Evolutionary conservation across 2,113 vertebrate species (phyloP), one percentile per base, ranked within the genome.

Genomic region (Pelodiscus sinensis): DNA sequence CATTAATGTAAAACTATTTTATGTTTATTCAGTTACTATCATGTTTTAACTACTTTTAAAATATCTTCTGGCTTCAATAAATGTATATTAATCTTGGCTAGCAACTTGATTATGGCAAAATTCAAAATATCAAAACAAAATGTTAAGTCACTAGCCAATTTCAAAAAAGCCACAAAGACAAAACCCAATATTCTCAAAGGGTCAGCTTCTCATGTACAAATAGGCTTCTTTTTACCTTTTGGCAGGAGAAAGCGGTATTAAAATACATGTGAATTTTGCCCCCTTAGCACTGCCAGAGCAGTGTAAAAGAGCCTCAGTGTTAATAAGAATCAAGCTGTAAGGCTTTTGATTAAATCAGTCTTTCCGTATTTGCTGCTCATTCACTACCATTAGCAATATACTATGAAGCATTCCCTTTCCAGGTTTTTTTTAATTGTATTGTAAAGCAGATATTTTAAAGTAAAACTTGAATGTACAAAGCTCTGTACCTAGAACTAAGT

Each of bases 401-500:
- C 58, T 68, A 13, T 81, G 56, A 38, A 60, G 22, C 54, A 19
- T 57, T 90, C 60, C 15, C 14, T 58, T 82, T 60, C 44, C 58
- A 35, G 82, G 12, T 29, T 58, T 14, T 31, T 27, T 24, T 10
- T 7, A 62, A 29, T 52, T 78, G 79, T 51, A 84, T 91, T 92
- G 90, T 57, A 81, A 77, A 86, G 35, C 68, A 84, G 58, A 38
- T 38, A 38, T 73, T 22, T 73, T 73, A 73, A 38, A 77, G 35
- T 71, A 71, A 77, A 77, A 89, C 31, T 9, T 38, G 0, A 3
- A 90, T 50, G 44, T 77, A 24, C 6, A 57, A 81, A 88, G 12
- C 9, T n/a, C 50, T 25, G 6, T 57, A 93, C 50, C 22, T 65
- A 85, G 52, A 84, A 90, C 12, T 4, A 92, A 94, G 92, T 50